phyloP scores from a whole-genome alignment of 1,140 invertebrate species.

The Charaxes varanes region DNA sequence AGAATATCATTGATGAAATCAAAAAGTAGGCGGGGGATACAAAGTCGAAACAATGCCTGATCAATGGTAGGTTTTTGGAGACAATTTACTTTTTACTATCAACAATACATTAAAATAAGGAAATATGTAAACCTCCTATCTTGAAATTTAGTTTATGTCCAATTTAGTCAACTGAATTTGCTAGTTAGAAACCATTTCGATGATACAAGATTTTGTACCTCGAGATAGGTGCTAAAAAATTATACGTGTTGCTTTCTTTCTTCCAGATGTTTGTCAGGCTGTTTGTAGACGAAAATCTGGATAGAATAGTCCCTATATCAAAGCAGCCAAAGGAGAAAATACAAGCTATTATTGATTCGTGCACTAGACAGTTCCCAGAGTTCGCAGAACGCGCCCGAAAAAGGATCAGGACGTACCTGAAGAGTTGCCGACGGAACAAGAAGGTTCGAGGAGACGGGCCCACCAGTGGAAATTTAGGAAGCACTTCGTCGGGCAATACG shows the following conservation, averaged over 20 bases:
- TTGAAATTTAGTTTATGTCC: no score
- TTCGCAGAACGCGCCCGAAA: slow-evolving; percentile 95
- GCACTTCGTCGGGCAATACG: slow-evolving; percentile 48
- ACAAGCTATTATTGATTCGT: slow-evolving; percentile 97
- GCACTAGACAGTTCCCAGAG: slow-evolving; percentile 96
- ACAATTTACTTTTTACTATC: no score
- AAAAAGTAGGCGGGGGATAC: no score
- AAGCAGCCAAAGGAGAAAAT: slow-evolving; percentile 99
- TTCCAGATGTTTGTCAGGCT: slow-evolving; percentile 97
- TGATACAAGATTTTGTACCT: background rate
- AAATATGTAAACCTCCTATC: no score
- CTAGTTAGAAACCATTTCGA: no score
- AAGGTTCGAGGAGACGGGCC: slow-evolving; percentile 84
- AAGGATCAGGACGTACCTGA: slow-evolving; percentile 95
- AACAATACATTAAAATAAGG: no score
- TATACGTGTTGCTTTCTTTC: background rate
- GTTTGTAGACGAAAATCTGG: slow-evolving; percentile 97
- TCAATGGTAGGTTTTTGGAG: no score
- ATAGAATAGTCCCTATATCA: slow-evolving; percentile 96
- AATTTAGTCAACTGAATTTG: no score
- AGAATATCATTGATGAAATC: no score
- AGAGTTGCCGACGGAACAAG: slow-evolving; percentile 95
- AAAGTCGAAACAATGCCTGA: no score
- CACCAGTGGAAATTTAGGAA: slow-evolving; percentile 41
- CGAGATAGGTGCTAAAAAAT: background rate